Evolutionary conservation across 2,113 vertebrate genomes (phyloP).

Genomic region (Gasterosteus aculeatus): DNA sequence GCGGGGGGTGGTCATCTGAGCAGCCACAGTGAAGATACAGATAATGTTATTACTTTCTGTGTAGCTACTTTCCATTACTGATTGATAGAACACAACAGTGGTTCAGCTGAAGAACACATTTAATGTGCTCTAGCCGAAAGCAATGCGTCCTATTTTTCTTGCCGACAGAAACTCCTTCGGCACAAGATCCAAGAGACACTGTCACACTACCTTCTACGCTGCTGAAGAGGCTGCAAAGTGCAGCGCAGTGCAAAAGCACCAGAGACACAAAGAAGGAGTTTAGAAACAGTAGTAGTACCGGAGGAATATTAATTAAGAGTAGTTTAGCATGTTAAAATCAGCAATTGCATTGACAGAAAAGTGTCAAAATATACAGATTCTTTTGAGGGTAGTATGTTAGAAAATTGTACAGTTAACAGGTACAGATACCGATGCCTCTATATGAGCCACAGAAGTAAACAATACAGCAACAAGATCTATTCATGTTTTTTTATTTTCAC

Average conservation of each 20-base stretch:
- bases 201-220: background rate
- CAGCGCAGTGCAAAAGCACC: background rate
- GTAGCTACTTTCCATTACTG: background rate
- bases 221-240: background rate
- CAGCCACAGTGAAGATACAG: constrained; percentile 10
- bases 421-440: background rate
- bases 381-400: background rate
- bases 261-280: background rate
- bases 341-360: background rate
- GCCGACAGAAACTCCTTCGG: background rate
- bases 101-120: constrained; percentile 9
- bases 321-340: background rate
- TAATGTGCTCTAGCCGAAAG: constrained; percentile 19
- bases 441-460: background rate
- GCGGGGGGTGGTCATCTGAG: constrained; percentile 7
- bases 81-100: background rate
- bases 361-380: background rate
- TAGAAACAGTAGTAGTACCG: background rate
- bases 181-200: background rate
- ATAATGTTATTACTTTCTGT: background rate
- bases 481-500: background rate
- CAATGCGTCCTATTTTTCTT: background rate
- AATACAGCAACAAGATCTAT: background rate
- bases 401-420: background rate
- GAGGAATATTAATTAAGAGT: background rate